phyloP scores from a whole-genome alignment of 2,797 vertebrate species.

The Typhlichthys subterraneus region DNA sequence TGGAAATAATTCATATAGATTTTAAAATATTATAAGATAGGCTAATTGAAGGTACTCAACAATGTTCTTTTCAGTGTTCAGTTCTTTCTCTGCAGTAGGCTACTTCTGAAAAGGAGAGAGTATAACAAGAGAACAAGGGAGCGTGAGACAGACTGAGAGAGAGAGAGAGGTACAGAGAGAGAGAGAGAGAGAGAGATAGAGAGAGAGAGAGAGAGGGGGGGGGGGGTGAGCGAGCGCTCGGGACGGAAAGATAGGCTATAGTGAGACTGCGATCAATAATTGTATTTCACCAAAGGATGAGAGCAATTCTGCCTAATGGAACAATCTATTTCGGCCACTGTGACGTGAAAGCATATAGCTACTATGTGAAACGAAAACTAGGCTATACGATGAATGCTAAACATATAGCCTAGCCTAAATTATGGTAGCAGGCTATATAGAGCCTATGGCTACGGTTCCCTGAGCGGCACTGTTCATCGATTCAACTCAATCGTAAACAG shows the following conservation, averaged over 20 bases:
- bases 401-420: background rate
- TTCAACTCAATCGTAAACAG: background rate
- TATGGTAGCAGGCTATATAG: too few relatives aligned
- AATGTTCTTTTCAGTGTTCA: constrained; percentile 61
- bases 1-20: constrained; percentile 23
- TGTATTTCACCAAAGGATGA: constrained; percentile 74
- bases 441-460: too few relatives aligned
- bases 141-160: constrained; percentile 20
- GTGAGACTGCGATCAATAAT: constrained; percentile 69
- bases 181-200: constrained; percentile 36
- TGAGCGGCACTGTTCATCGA: background rate
- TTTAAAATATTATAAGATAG: constrained; percentile 51
- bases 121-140: constrained; percentile 27
- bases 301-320: constrained; percentile 72
- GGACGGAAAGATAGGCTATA: constrained; percentile 24
- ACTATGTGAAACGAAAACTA: background rate
- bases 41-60: constrained; percentile 58
- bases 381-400: constrained; percentile 26
- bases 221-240: constrained; percentile 15
- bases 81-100: constrained; percentile 72
- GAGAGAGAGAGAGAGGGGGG: constrained; percentile 27
- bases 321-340: constrained; percentile 56
- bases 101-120: constrained; percentile 59
- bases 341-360: background rate
- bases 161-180: constrained; percentile 28